Percentiles rank a stretch among this genome's conserved stretches.
These are phyloP conservation scores for Germaria angustata DNA, from an alignment of 2,888 invertebrate genomes.

Conservation along the genomic window DNA sequence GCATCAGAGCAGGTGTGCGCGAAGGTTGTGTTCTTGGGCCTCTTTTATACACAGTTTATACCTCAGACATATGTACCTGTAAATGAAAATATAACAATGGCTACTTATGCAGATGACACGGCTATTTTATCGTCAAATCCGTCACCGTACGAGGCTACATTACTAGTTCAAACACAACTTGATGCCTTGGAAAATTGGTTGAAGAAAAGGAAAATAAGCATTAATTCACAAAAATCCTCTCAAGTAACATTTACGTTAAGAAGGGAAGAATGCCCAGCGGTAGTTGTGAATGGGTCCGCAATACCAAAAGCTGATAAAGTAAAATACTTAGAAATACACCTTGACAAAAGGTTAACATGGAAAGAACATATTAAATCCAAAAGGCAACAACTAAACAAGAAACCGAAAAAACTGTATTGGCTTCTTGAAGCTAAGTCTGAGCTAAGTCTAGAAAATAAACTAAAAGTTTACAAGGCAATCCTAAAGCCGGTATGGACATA, in stretches of 20 bases:
- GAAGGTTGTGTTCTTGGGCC: too few relatives aligned
- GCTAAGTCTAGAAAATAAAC: background rate
- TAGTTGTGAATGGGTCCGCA: background rate
- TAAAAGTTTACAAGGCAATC: background rate
- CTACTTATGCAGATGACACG: background rate
- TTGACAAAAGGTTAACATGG: background rate
- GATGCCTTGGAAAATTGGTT: background rate
- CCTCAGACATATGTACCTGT: too few relatives aligned
- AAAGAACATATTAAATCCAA: background rate
- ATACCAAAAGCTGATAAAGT: background rate
- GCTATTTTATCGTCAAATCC: background rate
- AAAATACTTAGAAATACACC: background rate
- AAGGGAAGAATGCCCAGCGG: background rate
- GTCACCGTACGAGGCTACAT: background rate
- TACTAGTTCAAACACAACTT: background rate
- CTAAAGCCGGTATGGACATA: background rate
- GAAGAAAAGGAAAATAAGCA: background rate
- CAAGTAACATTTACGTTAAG: background rate
- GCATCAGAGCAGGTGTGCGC: too few relatives aligned
- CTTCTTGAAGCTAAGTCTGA: background rate
- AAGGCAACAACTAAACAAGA: background rate
- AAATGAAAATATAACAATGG: background rate
- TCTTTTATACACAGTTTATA: too few relatives aligned
- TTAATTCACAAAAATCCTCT: background rate
- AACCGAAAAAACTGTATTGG: background rate